Conservation (phyloP, 2,888 invertebrate genomes). For the Agrotis clavis region DNA sequence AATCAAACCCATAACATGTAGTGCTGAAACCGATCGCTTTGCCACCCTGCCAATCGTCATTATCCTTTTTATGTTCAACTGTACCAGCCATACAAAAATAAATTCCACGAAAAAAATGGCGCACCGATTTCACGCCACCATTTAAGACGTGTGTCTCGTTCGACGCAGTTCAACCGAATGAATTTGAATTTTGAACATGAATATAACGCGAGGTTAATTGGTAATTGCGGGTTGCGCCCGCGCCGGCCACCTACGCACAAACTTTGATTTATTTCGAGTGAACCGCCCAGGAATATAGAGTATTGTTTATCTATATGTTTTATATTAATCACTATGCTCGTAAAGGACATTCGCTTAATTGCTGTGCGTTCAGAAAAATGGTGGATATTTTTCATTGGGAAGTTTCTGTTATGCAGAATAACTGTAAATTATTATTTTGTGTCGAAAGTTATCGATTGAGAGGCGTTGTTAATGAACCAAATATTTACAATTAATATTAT, state of each 20-base stretch:
- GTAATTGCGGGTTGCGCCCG: constrained; percentile 83
- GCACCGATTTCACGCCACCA: constrained; percentile 74
- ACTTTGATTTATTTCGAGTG: constrained; percentile 83
- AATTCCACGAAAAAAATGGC: constrained; percentile 32
- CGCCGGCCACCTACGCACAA: constrained; percentile 84
- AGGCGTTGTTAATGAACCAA: constrained; percentile 28
- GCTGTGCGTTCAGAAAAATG: constrained; percentile 59
- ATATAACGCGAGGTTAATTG: constrained; percentile 85
- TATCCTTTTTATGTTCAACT: neutral
- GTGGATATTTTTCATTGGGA: constrained; percentile 40
- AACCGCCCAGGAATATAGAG: constrained; percentile 80
- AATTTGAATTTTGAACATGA: constrained; percentile 80
- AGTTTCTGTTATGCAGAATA: constrained; percentile 10
- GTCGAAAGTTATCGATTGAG: constrained; percentile 29
- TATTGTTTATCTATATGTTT: constrained; percentile 78
- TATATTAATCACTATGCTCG: constrained; percentile 57
- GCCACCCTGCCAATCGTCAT: too few relatives aligned
- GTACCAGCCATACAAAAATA: constrained; percentile 6
- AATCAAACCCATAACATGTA: too few relatives aligned
- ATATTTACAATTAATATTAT: constrained; percentile 5
- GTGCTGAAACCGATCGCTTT: too few relatives aligned
- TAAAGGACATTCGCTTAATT: constrained; percentile 65
- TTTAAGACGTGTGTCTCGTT: constrained; percentile 72
- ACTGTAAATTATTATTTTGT: constrained; percentile 21
- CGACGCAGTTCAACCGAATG: constrained; percentile 73